Percentiles rank a stretch among this genome's conserved stretches.
phyloP scores from a whole-genome alignment of 2,113 vertebrate species.

The Struthio camelus region DNA sequence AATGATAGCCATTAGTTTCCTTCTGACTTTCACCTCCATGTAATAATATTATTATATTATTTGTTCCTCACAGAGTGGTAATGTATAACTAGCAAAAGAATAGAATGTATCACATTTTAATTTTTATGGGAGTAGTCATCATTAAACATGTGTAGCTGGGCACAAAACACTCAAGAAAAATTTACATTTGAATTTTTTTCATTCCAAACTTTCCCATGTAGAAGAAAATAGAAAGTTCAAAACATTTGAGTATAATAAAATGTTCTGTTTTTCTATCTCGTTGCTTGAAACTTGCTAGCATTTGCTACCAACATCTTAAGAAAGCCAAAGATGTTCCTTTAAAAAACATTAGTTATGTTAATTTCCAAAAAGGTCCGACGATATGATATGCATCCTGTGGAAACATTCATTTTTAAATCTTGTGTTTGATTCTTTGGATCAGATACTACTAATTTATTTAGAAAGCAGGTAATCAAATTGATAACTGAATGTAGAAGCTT shows the following conservation, averaged over 20 bases:
- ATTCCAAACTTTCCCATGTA: not conserved
- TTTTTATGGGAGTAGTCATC: not conserved
- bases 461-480: not conserved
- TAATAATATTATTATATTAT: not conserved
- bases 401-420: not conserved
- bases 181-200: not conserved
- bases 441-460: not conserved
- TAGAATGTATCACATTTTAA: not conserved
- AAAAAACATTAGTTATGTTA: not conserved
- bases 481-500: not conserved
- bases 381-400: not conserved
- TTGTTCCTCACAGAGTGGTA: not conserved
- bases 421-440: not conserved
- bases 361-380: not conserved
- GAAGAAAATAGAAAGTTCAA: not conserved
- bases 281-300: not conserved
- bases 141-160: accelerated
- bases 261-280: not conserved
- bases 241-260: not conserved
- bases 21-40: not conserved
- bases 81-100: not conserved
- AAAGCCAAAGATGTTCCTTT: not conserved
- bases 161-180: not conserved
- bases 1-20: not conserved
- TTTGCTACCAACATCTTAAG: not conserved